Conservation (phyloP, 2,113 vertebrate species). For the Paraplagusia blochii region DNA sequence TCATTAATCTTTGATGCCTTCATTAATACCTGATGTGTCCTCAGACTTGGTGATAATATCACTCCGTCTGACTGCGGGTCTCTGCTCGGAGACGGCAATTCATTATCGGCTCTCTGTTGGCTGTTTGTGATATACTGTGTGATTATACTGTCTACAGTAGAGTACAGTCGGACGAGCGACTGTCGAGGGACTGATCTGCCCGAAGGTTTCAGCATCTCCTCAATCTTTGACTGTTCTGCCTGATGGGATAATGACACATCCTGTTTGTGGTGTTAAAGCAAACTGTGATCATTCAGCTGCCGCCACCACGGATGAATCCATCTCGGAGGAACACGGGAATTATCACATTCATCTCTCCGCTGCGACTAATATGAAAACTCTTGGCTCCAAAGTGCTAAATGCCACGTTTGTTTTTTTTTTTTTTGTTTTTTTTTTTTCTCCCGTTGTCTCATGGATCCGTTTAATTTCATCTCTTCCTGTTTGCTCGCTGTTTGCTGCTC, state of each 20-base stretch:
- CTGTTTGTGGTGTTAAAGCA: conserved; percentile 4
- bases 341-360: conserved; percentile 30
- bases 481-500: conserved; percentile 26
- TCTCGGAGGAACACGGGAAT: conserved; percentile 20
- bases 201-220: neutral
- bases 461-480: conserved; percentile 31
- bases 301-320: neutral
- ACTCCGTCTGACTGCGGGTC: neutral
- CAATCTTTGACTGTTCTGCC: neutral
- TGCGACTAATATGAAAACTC: conserved; percentile 9
- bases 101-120: neutral
- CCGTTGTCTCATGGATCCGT: conserved; percentile 25
- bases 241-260: neutral
- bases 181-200: neutral
- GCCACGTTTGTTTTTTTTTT: conserved; percentile 30
- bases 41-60: neutral
- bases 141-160: neutral
- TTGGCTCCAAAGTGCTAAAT: conserved; percentile 25
- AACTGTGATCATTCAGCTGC: conserved; percentile 6
- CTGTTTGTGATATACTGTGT: neutral
- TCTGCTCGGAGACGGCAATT: neutral
- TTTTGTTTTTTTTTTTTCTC: conserved; percentile 43
- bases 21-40: neutral
- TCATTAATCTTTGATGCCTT: neutral
- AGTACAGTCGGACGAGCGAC: neutral